These are phyloP conservation scores for Rhynchophorus ferrugineus DNA, from an alignment of 1,140 invertebrate genomes.

Conservation along the genomic window DNA sequence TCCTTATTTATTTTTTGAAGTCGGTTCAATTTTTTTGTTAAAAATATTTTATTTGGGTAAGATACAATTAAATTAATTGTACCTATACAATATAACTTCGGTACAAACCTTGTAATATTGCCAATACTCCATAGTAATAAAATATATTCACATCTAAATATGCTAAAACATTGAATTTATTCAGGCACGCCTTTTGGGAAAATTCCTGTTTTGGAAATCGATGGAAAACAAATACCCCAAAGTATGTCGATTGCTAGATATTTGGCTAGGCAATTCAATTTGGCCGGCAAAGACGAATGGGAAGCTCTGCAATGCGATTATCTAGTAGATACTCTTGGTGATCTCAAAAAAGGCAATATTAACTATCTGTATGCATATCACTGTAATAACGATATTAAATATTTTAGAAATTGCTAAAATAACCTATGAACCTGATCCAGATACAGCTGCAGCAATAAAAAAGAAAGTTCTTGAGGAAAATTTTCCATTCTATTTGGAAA, in stretches of 20 bases:
- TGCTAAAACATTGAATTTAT: too few species aligned
- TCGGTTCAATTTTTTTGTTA: too few species aligned
- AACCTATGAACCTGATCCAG: neutral
- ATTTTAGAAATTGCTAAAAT: neutral
- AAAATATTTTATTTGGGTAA: too few species aligned
- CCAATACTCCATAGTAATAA: too few species aligned
- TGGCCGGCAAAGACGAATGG: conserved; percentile 56
- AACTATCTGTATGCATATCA: too few species aligned
- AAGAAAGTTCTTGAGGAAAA: neutral
- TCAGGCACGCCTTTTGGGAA: conserved; percentile 63
- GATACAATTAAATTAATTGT: too few species aligned
- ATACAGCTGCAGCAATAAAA: neutral
- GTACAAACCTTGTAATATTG: too few species aligned
- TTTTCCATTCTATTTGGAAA: neutral
- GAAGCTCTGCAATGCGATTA: conserved; percentile 56
- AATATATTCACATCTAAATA: too few species aligned
- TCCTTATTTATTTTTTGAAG: too few species aligned
- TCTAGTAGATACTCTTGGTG: conserved; percentile 49
- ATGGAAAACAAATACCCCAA: conserved; percentile 59
- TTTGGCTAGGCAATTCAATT: conserved; percentile 54
- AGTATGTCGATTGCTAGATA: conserved; percentile 61
- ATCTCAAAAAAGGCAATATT: conserved; percentile 48
- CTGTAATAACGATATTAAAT: too few species aligned
- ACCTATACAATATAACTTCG: too few species aligned
- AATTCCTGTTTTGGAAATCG: conserved; percentile 62